Base-by-base conservation (phyloP, 2,888 invertebrate genomes). In the Seira ritae region DNA sequence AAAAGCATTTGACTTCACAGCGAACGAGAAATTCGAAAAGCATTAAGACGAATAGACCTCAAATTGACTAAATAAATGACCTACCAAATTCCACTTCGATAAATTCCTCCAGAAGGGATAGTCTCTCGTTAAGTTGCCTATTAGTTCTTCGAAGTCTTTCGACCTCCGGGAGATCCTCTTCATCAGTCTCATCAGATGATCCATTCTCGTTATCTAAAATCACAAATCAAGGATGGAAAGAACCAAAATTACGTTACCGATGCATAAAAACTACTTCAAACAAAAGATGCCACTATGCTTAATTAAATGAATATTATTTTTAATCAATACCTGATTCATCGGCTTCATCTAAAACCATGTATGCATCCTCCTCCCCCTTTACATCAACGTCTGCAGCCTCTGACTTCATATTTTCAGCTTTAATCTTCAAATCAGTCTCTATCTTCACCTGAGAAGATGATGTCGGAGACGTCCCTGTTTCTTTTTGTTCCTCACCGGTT, bases 1-100 rank as follows among this genome's bases (percentile, higher is more conserved):
- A n/a, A n/a, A n/a, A n/a, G n/a, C n/a, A n/a, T n/a, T n/a, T n/a
- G n/a, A n/a, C n/a, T n/a, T n/a, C n/a, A n/a, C n/a, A n/a, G n/a
- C n/a, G n/a, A n/a, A n/a, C n/a, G n/a, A n/a, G n/a, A n/a, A n/a
- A n/a, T n/a, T n/a, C n/a, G n/a, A n/a, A n/a, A n/a, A n/a, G n/a
- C n/a, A n/a, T n/a, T n/a, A n/a, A n/a, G n/a, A n/a, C n/a, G n/a
- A n/a, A n/a, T n/a, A n/a, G n/a, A n/a, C n/a, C n/a, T n/a, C n/a
- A n/a, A n/a, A n/a, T n/a, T n/a, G n/a, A n/a, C n/a, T n/a, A n/a
- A n/a, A n/a, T n/a, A n/a, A n/a, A n/a, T n/a, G n/a, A n/a, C n/a
- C 8, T 67, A 75, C 74, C 12, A 50, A n/a, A 67, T 50, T 75
- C 74, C 0, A 75, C 24, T 20, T 75, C 66, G 23, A 75, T 67